These are phyloP conservation scores for Drosophila emarginata DNA, from an alignment of 2,888 invertebrate genomes.

Conservation along the genomic window DNA sequence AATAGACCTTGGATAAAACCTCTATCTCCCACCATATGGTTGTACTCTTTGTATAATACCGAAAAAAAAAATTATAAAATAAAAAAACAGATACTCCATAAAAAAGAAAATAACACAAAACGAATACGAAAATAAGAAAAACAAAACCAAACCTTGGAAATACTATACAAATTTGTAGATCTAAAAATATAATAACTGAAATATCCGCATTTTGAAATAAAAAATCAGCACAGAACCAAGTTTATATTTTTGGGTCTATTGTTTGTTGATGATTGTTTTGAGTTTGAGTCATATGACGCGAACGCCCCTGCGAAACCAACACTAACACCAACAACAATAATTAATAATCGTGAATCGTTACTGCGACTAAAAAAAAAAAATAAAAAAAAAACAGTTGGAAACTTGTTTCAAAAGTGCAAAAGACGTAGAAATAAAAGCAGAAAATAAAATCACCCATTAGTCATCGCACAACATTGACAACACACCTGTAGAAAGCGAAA, in stretches of 20 bases:
- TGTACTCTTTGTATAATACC: background rate
- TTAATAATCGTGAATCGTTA: slow-evolving; percentile 39
- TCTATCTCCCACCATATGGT: background rate
- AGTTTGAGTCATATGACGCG: slow-evolving; percentile 16
- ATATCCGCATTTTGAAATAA: slow-evolving; percentile 1
- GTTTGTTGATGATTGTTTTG: no score
- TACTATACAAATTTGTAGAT: slow-evolving; percentile 8
- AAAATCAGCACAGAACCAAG: slow-evolving; percentile 7
- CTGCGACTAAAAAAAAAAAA: slow-evolving; percentile 2
- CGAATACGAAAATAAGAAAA: slow-evolving; percentile 3
- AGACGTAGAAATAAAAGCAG: slow-evolving; percentile 28
- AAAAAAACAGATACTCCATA: slow-evolving; percentile 1
- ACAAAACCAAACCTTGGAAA: background rate
- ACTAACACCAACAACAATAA: slow-evolving; percentile 27
- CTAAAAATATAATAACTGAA: slow-evolving; percentile 8
- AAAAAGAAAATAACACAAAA: background rate
- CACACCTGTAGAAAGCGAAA: slow-evolving; percentile 74
- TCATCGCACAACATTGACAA: slow-evolving; percentile 52
- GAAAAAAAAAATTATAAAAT: background rate
- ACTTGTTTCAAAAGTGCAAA: slow-evolving; percentile 41
- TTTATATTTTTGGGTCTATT: slow-evolving; percentile 1
- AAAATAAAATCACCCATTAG: slow-evolving; percentile 57
- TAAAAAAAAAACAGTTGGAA: slow-evolving; percentile 39
- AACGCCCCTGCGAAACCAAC: slow-evolving; percentile 36
- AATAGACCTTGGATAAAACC: background rate